Evolutionary conservation across 2,888 invertebrate species (phyloP).

Genomic region (Ceramica pisi): DNA sequence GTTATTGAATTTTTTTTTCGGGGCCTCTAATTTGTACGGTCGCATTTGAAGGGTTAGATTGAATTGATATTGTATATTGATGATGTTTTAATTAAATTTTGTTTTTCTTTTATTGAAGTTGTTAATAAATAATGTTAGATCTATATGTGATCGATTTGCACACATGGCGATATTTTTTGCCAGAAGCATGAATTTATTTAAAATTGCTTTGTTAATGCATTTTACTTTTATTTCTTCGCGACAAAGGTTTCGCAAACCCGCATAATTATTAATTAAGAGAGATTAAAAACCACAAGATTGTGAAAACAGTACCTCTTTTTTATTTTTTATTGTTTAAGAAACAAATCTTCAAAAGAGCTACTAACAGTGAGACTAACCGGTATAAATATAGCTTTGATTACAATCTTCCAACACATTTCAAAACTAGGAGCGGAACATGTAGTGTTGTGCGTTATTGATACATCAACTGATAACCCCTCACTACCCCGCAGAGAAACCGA

Average conservation of each 20-base stretch:
- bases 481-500: conserved; percentile 11
- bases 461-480: not conserved
- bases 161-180: conserved; percentile 34
- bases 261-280: not conserved
- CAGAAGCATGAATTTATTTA: not conserved
- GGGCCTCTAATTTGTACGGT: conserved; percentile 86
- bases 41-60: conserved; percentile 79
- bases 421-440: not conserved
- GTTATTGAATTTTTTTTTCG: conserved; percentile 85
- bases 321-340: too few relatives aligned
- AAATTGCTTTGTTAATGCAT: not conserved
- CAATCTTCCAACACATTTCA: conserved; percentile 11
- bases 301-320: too few relatives aligned
- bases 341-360: too few relatives aligned
- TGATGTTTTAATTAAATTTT: conserved; percentile 79
- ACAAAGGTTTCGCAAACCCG: not conserved
- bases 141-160: conserved; percentile 31
- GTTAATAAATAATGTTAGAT: conserved; percentile 29
- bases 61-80: conserved; percentile 72
- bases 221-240: not conserved
- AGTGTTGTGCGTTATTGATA: not conserved
- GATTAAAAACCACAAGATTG: too few relatives aligned
- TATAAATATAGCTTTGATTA: not conserved
- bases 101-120: conserved; percentile 46
- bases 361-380: too few relatives aligned